A percentile compares a stretch with the other conserved stretches of the same genome.
Conservation (phyloP, 2,797 vertebrate species). For the Champsocephalus gunnari region DNA sequence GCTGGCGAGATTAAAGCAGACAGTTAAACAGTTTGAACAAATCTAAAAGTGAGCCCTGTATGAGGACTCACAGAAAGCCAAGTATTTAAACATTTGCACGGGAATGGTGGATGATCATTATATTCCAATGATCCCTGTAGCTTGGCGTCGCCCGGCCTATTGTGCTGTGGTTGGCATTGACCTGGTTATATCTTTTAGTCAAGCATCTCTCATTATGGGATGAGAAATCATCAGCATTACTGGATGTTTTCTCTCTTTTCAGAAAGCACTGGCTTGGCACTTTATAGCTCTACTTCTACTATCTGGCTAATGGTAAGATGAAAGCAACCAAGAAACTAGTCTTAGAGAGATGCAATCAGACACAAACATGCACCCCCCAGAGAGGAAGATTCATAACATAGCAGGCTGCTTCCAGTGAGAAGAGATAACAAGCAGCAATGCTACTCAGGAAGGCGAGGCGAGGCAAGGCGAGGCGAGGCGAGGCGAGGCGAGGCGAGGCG, state of each 20-base stretch:
- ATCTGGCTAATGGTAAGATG: constrained; percentile 32
- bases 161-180: constrained; percentile 19
- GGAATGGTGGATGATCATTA: too few relatives aligned
- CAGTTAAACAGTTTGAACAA: too few relatives aligned
- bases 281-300: constrained; percentile 10
- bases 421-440: constrained; percentile 27
- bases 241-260: constrained; percentile 19
- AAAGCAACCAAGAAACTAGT: constrained; percentile 43
- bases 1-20: too few relatives aligned
- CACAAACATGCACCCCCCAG: constrained; percentile 2
- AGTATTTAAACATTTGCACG: too few relatives aligned
- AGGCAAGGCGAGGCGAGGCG: too few relatives aligned
- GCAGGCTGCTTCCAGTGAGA: constrained; percentile 5
- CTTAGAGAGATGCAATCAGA: constrained; percentile 23
- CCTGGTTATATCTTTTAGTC: constrained; percentile 12
- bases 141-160: neutral
- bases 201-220: constrained; percentile 29
- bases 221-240: neutral
- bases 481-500: too few relatives aligned
- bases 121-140: neutral
- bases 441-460: neutral
- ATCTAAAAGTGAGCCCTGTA: too few relatives aligned
- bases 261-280: constrained; percentile 11
- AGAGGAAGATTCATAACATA: constrained; percentile 29
- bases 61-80: too few relatives aligned